Conservation (phyloP, 2,113 vertebrate species). For the Bambusicola thoracicus region DNA sequence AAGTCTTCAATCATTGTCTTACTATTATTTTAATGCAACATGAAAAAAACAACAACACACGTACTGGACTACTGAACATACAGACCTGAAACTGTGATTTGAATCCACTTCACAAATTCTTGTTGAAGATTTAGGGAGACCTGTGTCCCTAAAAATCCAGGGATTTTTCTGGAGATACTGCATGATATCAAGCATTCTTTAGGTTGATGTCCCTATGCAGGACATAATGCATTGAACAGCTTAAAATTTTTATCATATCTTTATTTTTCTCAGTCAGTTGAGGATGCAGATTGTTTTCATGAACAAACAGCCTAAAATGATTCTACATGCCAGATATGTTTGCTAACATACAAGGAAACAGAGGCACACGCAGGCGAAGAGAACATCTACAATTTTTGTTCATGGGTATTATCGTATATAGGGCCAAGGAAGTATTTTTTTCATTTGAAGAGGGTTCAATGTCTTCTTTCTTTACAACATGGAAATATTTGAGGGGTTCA, state of each 20-base stretch:
- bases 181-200: background rate
- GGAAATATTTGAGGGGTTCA: background rate
- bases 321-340: background rate
- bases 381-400: background rate
- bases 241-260: background rate
- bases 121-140: background rate
- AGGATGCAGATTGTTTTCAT: background rate
- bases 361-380: accelerated
- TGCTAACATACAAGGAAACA: background rate
- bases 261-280: background rate
- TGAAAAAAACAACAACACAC: background rate
- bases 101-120: background rate
- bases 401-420: background rate
- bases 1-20: background rate
- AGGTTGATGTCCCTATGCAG: background rate
- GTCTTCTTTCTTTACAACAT: background rate
- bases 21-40: background rate
- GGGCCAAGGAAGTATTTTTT: background rate
- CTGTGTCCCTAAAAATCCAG: background rate
- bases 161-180: background rate
- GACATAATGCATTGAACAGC: background rate
- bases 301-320: background rate
- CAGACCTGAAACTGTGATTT: background rate
- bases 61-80: background rate
- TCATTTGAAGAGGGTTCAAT: background rate